Evolutionary conservation across 2,888 invertebrate species (phyloP).

Genomic region (Oscheius onirici): DNA sequence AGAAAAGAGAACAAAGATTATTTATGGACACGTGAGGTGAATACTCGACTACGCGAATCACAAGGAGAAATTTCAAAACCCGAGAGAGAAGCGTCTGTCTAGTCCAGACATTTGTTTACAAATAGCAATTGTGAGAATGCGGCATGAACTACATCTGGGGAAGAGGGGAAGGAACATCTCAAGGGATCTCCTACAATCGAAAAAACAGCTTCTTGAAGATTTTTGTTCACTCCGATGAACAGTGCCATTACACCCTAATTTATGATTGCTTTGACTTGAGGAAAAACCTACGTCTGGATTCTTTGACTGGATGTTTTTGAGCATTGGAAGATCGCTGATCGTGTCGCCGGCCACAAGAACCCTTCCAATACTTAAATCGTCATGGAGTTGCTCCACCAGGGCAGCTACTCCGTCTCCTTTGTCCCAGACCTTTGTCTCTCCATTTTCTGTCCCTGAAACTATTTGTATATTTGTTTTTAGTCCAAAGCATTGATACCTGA

Average conservation of each 20-base stretch:
- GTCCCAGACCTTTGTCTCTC: constrained; percentile 42
- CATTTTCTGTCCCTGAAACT: constrained; percentile 3
- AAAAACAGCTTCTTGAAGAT: constrained; percentile 50
- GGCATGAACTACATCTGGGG: constrained; percentile 70
- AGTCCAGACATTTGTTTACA: constrained; percentile 21
- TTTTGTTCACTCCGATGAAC: constrained; percentile 59
- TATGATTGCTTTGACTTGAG: constrained; percentile 15
- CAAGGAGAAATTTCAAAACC: constrained; percentile 3
- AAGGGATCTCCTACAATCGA: constrained; percentile 52
- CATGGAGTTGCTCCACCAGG: constrained; percentile 41
- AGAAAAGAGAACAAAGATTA: constrained; percentile 12
- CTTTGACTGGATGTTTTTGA: constrained; percentile 55
- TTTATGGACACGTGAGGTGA: constrained; percentile 12
- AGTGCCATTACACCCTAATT: constrained; percentile 58
- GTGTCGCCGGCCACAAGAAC: constrained; percentile 71
- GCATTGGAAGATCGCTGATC: constrained; percentile 69
- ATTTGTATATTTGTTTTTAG: too few relatives aligned
- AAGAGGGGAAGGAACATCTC: constrained; percentile 65
- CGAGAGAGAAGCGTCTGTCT: constrained; percentile 13
- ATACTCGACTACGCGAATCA: constrained; percentile 21
- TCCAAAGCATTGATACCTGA: constrained; percentile 38
- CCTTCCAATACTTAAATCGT: constrained; percentile 43
- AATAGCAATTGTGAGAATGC: constrained; percentile 60
- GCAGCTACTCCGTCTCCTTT: constrained; percentile 55
- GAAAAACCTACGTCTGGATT: constrained; percentile 59